These are phyloP conservation scores for Catharus bicknelli DNA, from an alignment of 2,113 vertebrate species.

Conservation along the genomic window DNA sequence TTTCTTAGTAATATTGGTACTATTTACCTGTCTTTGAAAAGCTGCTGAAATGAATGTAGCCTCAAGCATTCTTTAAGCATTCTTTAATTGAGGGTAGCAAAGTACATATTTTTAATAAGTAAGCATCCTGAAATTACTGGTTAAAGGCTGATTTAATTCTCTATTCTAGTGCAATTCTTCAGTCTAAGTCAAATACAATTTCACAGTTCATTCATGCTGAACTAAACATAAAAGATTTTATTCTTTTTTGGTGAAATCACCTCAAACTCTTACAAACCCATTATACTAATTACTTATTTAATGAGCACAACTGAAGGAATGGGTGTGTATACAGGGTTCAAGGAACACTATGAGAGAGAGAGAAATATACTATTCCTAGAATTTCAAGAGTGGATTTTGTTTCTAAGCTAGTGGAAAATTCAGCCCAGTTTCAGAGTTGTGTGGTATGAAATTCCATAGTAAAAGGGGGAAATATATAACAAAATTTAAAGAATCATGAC, in stretches of 20 bases:
- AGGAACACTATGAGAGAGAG: not conserved
- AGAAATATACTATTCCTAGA: not conserved
- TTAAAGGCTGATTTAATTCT: slow-evolving; percentile 16
- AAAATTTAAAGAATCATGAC: not conserved
- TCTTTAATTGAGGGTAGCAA: not conserved
- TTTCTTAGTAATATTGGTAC: not conserved
- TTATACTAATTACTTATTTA: not conserved
- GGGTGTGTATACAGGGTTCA: not conserved
- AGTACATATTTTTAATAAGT: not conserved
- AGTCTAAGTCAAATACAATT: not conserved
- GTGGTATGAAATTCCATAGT: not conserved
- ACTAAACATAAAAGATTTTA: not conserved
- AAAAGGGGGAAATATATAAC: not conserved
- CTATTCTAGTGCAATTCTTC: not conserved
- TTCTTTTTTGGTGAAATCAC: not conserved
- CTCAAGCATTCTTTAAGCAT: not conserved
- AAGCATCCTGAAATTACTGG: not conserved
- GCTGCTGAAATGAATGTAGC: not conserved
- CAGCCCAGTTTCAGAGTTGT: not conserved
- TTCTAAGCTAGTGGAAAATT: not conserved
- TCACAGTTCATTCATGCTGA: not conserved
- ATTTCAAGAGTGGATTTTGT: not conserved
- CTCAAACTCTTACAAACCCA: not conserved
- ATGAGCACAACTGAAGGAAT: not conserved
- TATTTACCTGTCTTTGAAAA: slow-evolving; percentile 25